Percentiles rank a stretch among this genome's conserved stretches.
These are phyloP conservation scores for Calameuta pallipes DNA, from an alignment of 2,888 invertebrate genomes.

Conservation along the genomic window DNA sequence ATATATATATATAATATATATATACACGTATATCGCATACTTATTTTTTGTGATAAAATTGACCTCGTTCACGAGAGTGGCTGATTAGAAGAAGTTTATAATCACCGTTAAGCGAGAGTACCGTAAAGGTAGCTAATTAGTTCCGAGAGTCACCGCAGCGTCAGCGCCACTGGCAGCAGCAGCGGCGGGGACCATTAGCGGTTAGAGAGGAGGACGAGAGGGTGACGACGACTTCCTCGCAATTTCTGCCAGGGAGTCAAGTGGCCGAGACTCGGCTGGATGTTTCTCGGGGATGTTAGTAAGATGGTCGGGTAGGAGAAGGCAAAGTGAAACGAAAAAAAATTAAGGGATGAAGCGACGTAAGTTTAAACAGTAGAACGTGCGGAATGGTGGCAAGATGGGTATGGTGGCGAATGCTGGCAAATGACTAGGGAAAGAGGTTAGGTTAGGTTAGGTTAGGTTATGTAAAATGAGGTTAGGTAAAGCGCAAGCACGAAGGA, in stretches of 20 bases:
- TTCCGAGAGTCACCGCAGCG: not conserved
- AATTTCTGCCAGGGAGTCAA: not conserved
- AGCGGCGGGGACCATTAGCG: not conserved
- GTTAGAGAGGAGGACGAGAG: not conserved
- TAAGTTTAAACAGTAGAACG: not conserved
- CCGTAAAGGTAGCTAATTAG: slow-evolving; percentile 1
- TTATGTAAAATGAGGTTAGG: too few species aligned
- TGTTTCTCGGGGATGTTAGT: not conserved
- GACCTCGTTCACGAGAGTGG: not conserved
- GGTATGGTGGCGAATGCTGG: not conserved
- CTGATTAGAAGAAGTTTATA: not conserved
- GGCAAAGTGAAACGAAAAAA: not conserved
- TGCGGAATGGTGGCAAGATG: not conserved
- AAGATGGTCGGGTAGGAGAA: not conserved
- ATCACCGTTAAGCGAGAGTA: not conserved
- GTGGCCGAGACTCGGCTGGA: not conserved
- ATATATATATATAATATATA: too few species aligned
- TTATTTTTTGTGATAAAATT: not conserved
- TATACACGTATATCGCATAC: not conserved
- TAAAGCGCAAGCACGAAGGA: slow-evolving; percentile 22
- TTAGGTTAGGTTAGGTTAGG: not conserved
- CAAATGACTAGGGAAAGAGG: not conserved
- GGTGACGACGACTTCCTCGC: not conserved
- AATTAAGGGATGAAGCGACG: slow-evolving; percentile 1
- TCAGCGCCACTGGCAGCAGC: not conserved